Evolutionary conservation across 2,888 invertebrate species (phyloP).

Genomic region (Drosophila cognata): DNA sequence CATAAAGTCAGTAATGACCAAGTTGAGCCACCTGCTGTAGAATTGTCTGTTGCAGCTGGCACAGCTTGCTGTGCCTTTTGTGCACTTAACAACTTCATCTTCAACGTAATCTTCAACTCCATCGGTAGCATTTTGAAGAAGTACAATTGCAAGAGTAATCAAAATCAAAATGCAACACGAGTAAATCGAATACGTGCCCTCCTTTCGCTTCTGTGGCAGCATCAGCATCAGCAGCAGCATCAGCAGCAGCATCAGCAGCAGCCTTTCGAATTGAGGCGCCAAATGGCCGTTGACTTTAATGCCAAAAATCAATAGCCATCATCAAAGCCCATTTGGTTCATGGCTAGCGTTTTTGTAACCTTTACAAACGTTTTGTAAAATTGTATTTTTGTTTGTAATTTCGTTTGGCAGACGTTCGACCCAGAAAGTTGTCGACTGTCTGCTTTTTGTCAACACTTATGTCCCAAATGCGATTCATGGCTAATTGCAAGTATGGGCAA

Average conservation of each 20-base stretch:
- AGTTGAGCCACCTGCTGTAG: slow-evolving; percentile 19
- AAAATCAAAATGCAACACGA: slow-evolving; percentile 18
- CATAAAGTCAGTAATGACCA: slow-evolving; percentile 49
- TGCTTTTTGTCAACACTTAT: slow-evolving; percentile 29
- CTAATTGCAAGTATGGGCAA: slow-evolving; percentile 62
- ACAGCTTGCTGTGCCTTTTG: slow-evolving; percentile 6
- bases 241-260: slow-evolving; percentile 8
- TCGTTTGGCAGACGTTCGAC: slow-evolving; percentile 54
- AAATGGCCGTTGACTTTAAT: slow-evolving; percentile 54
- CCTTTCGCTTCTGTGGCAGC: slow-evolving; percentile 57
- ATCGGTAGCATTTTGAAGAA: slow-evolving; percentile 1
- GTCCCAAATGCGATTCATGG: slow-evolving; percentile 68
- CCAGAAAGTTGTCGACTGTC: slow-evolving; percentile 46
- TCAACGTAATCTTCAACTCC: slow-evolving; percentile 13
- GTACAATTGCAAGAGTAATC: slow-evolving; percentile 15
- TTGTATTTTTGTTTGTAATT: slow-evolving; percentile 49
- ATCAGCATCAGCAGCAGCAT: not conserved
- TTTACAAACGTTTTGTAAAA: slow-evolving; percentile 58
- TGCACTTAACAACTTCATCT: slow-evolving; percentile 50
- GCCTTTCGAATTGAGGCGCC: slow-evolving; percentile 54
- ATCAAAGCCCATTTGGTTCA: slow-evolving; percentile 47
- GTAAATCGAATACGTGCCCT: slow-evolving; percentile 58
- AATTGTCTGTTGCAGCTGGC: slow-evolving; percentile 8
- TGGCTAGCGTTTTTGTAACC: slow-evolving; percentile 58
- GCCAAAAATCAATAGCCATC: slow-evolving; percentile 59